phyloP scores from a whole-genome alignment of 2,797 vertebrate species.

The Lates japonicus region DNA sequence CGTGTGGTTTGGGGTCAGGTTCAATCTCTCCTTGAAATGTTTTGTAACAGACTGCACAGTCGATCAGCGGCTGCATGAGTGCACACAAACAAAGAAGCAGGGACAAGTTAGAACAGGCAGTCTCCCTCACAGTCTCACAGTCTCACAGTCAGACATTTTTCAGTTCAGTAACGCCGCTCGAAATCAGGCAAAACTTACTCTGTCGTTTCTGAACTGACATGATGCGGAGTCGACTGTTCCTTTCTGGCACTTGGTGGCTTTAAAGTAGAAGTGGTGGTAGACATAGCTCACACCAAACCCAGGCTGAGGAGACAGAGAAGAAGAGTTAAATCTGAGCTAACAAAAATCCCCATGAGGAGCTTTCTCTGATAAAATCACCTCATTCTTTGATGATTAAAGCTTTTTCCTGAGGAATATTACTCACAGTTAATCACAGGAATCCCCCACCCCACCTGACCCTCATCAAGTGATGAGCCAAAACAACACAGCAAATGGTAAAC shows the following conservation, averaged over 20 bases:
- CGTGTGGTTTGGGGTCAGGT: conserved; percentile 76
- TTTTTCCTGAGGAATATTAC: background rate
- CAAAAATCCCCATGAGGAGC: accelerated
- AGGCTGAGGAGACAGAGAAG: conserved; percentile 61
- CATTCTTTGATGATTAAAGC: background rate
- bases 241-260: conserved; percentile 81
- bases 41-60: conserved; percentile 85
- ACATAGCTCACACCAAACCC: conserved; percentile 79
- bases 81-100: conserved; percentile 58
- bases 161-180: background rate
- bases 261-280: conserved; percentile 84
- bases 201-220: conserved; percentile 82
- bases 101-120: conserved; percentile 54
- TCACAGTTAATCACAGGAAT: background rate
- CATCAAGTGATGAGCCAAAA: background rate
- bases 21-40: conserved; percentile 72
- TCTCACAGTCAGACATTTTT: background rate
- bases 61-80: conserved; percentile 79
- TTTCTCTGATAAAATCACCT: background rate
- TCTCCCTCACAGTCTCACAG: background rate
- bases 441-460: no score
- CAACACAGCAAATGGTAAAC: background rate
- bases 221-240: conserved; percentile 54
- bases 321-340: background rate
- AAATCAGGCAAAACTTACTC: conserved; percentile 70